Base-by-base conservation (phyloP, 2,888 invertebrate species). In the Leptarthrus brevirostris region DNA sequence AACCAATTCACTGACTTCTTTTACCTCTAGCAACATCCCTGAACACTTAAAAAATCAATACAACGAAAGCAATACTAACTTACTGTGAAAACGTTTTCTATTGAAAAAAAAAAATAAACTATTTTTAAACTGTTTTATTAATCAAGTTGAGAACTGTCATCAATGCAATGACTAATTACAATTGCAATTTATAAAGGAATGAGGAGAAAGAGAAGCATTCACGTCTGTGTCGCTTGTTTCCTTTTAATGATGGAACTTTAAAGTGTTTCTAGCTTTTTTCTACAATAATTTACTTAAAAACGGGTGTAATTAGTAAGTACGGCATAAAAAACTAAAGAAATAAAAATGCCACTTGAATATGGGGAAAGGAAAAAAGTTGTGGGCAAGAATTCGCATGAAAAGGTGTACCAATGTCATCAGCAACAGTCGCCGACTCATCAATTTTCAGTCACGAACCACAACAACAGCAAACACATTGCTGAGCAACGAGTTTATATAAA, bases 1-100 rank as follows among this genome's bases (percentile, higher is more conserved):
- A n/a, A n/a, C n/a, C n/a, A n/a, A n/a, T n/a, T n/a, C n/a, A n/a
- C n/a, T n/a, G n/a, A n/a, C n/a, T n/a, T n/a, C n/a, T n/a, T n/a
- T n/a, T 3, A 30, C 30, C 47, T 66, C 47, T 22, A 44, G 47
- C 64, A 66, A 20, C 47, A 14, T 66, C 64, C 56, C 58, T 26
- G 24, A 66, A 66, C 10, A 47, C 26, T 66, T 16, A 8, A 34
- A 18, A 44, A 36, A 34, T 52, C 81, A 81, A 77, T 75, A 84
- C 84, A 84, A 84, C 84, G 84, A 84, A 84, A 83, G 84, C 83
- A 83, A 84, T 83, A 78, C 74, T 75, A 83, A 81, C 81, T 78
- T 77, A 81, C 81, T 83, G 82, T 81, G 82, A 81, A 80, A 76
- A 77, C 64, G 78, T 74, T 74, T 74, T 75, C 74, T 53, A 77